These are phyloP conservation scores for Lethrus apterus DNA, from an alignment of 1,140 invertebrate species.

Conservation along the genomic window DNA sequence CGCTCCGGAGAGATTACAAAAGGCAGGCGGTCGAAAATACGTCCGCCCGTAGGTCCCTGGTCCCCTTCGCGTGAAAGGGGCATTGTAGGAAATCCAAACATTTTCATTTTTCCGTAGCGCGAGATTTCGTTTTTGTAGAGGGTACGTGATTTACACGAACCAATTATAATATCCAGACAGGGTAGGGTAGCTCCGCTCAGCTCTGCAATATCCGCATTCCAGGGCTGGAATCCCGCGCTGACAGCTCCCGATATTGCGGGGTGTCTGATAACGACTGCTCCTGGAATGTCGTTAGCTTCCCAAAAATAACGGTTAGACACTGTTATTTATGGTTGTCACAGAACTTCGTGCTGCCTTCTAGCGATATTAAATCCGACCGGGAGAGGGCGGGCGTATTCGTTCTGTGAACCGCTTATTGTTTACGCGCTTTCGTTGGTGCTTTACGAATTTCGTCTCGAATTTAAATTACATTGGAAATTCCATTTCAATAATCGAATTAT, in stretches of 20 bases:
- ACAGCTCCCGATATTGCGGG: constrained; percentile 38
- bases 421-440: no score
- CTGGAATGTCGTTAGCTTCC: constrained; percentile 41
- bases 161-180: constrained; percentile 26
- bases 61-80: constrained; percentile 1
- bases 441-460: no score
- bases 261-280: constrained; percentile 41
- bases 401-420: constrained; percentile 10
- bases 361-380: constrained; percentile 19
- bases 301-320: constrained; percentile 40
- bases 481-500: no score
- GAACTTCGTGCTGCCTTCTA: constrained; percentile 16
- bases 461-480: no score
- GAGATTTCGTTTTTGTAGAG: constrained; percentile 14
- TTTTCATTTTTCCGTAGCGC: constrained; percentile 13
- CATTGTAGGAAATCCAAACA: constrained; percentile 11
- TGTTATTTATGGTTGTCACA: constrained; percentile 39
- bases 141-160: constrained; percentile 23
- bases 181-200: constrained; percentile 17
- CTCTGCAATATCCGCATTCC: constrained; percentile 40
- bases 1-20: constrained; percentile 7
- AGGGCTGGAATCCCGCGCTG: constrained; percentile 37
- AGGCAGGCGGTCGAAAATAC: constrained; percentile 7
- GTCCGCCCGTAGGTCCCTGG: constrained; percentile 6
- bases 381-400: no score